A percentile compares a stretch with the other conserved stretches of the same genome.
Conservation (phyloP, 2,113 vertebrate species). For the Melanotaenia duboulayi region DNA sequence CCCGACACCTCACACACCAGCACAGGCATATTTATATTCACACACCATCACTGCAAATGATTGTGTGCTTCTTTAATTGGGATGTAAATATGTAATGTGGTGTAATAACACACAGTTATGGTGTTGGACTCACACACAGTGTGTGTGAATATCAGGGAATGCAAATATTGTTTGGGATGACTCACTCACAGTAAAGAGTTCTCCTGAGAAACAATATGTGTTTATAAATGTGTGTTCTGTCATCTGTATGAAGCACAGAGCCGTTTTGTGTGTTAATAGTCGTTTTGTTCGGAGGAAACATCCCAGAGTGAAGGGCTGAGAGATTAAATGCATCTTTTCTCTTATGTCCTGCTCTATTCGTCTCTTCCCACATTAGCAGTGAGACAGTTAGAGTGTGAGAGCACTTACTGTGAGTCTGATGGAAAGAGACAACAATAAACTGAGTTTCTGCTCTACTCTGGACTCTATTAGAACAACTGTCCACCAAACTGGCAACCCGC, state of each 20-base stretch:
- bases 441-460: slow-evolving; percentile 4
- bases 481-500: neutral
- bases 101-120: neutral
- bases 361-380: neutral
- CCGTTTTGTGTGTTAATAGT: slow-evolving; percentile 9
- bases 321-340: neutral
- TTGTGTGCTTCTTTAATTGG: neutral
- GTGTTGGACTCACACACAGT: neutral
- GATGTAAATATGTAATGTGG: neutral
- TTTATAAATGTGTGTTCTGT: neutral
- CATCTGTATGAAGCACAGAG: slow-evolving; percentile 20
- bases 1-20: no score
- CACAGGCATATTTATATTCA: no score
- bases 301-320: neutral
- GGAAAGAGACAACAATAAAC: slow-evolving; percentile 2
- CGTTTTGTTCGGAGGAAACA: neutral
- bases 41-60: no score
- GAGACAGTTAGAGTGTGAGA: neutral
- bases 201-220: slow-evolving; percentile 6
- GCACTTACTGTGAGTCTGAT: slow-evolving; percentile 1
- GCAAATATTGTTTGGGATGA: slow-evolving; percentile 40
- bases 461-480: neutral
- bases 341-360: neutral
- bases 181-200: slow-evolving; percentile 1
- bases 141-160: slow-evolving; percentile 9